A percentile compares a stretch with the other conserved stretches of the same genome.
Conservation (phyloP, 2,113 vertebrate genomes). For the Phylloscopus trochiloides region DNA sequence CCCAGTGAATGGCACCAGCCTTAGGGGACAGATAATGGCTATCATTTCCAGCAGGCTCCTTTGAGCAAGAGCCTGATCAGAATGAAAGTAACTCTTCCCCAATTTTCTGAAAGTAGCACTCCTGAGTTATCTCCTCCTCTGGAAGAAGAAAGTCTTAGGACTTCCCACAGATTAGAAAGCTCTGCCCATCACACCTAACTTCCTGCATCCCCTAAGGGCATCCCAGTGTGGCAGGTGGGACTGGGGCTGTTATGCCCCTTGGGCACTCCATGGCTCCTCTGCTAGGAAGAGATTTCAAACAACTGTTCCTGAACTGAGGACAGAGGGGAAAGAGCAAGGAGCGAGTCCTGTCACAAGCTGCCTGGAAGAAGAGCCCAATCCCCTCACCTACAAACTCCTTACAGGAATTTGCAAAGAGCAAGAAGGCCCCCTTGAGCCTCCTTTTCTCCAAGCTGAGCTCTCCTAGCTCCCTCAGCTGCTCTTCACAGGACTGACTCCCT, state of each 20-base stretch:
- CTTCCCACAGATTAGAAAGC: neutral
- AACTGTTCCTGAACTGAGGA: neutral
- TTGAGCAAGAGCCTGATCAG: neutral
- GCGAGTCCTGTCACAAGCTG: neutral
- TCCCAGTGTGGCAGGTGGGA: rapidly evolving
- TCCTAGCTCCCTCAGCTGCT: neutral
- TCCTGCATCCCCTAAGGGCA: neutral
- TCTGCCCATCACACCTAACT: neutral
- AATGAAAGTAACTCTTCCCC: neutral
- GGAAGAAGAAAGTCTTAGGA: neutral
- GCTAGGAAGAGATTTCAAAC: neutral
- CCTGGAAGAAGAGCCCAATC: neutral
- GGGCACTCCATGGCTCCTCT: neutral
- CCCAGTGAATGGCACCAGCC: neutral
- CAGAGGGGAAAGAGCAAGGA: neutral
- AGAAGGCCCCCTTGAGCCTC: neutral
- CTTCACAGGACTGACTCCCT: neutral
- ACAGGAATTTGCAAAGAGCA: neutral
- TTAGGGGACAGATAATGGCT: neutral
- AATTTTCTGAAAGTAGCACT: neutral
- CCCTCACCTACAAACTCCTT: neutral
- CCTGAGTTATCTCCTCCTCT: neutral
- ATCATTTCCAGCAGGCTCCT: constrained; percentile 18
- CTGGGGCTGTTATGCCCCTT: rapidly evolving
- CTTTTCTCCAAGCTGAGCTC: neutral